phyloP scores from a whole-genome alignment of 1,140 invertebrate species.

The Brachionus manjavacas region DNA sequence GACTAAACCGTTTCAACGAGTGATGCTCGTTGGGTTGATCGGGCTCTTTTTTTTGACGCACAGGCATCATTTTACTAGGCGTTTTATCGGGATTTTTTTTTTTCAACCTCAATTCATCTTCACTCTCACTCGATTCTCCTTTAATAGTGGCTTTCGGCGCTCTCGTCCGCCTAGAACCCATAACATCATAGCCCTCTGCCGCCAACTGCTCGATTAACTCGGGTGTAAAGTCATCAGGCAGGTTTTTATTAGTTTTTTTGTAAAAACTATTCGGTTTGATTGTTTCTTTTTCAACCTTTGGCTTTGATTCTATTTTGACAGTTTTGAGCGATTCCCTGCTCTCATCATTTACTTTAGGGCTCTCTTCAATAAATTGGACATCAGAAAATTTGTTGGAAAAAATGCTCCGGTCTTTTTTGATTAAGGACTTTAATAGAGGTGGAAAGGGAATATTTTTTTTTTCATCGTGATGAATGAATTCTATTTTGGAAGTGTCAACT shows the following conservation, averaged over 20 bases:
- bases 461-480: background rate
- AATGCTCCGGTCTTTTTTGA: background rate
- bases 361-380: background rate
- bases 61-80: background rate
- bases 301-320: background rate
- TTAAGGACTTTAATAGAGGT: background rate
- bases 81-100: background rate
- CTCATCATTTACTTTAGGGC: background rate
- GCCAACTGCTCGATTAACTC: slow-evolving; percentile 26
- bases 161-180: background rate
- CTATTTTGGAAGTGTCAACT: background rate
- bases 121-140: background rate
- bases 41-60: background rate
- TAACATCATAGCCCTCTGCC: slow-evolving; percentile 25
- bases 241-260: background rate
- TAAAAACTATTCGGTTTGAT: background rate
- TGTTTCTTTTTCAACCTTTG: background rate
- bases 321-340: background rate
- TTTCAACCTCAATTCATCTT: background rate
- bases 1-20: slow-evolving; percentile 11
- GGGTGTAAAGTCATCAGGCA: slow-evolving; percentile 39
- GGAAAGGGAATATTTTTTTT: background rate
- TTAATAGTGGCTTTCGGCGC: background rate
- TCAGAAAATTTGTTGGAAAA: background rate
- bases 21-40: background rate